Conservation (phyloP, 2,113 vertebrate species). For the Channa maculata region DNA sequence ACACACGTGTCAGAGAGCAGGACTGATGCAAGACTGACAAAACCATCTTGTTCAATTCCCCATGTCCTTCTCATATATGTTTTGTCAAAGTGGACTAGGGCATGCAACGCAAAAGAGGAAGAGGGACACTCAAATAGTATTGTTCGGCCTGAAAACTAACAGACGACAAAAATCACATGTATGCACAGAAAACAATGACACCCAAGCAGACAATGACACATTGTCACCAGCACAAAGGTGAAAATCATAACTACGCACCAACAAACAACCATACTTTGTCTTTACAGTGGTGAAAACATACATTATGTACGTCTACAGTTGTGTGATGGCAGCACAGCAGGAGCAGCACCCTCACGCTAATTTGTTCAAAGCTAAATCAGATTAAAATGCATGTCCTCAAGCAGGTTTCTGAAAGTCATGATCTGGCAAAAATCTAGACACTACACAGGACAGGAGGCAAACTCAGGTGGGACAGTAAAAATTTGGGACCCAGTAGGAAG, state of each 20-base stretch:
- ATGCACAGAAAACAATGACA: background rate
- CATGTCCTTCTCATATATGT: too few relatives aligned
- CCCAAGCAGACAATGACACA: constrained; percentile 6
- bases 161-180: background rate
- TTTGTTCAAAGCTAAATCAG: background rate
- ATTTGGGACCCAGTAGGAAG: background rate
- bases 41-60: background rate
- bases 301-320: background rate
- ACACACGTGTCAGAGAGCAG: constrained; percentile 11
- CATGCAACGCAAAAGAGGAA: constrained; percentile 1
- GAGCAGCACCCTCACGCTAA: too few relatives aligned
- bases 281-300: constrained; percentile 9
- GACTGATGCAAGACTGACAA: constrained; percentile 19
- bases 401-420: background rate
- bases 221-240: background rate
- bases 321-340: too few relatives aligned
- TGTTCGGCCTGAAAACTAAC: constrained; percentile 30
- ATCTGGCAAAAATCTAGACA: background rate
- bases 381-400: background rate
- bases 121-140: constrained; percentile 12
- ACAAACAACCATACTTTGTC: background rate
- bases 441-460: background rate
- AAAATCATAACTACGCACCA: background rate
- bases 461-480: background rate
- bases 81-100: constrained; percentile 10